Evolutionary conservation across 2,113 vertebrate genomes (phyloP).

Genomic region (Heloderma charlesbogerti): DNA sequence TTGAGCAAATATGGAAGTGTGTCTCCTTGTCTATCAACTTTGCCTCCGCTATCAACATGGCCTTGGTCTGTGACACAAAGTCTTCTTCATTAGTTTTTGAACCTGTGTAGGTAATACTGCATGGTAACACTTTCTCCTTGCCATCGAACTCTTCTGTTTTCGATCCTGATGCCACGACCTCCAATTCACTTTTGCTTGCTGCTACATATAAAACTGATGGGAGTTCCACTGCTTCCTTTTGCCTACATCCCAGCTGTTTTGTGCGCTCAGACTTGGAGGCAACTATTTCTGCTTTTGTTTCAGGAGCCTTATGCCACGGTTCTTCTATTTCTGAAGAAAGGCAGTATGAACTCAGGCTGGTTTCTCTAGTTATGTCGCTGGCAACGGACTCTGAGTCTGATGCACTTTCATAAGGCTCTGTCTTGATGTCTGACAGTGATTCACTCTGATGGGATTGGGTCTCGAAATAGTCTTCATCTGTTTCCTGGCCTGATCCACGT

Average conservation of each 20-base stretch:
- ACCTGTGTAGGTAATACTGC: slow-evolving; percentile 1
- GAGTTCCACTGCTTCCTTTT: slow-evolving; percentile 18
- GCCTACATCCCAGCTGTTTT: slow-evolving; percentile 1
- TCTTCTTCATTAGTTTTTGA: neutral
- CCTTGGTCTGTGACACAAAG: slow-evolving; percentile 22
- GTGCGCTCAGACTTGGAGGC: slow-evolving; percentile 14
- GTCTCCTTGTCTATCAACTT: slow-evolving; percentile 1
- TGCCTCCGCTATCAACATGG: slow-evolving; percentile 23
- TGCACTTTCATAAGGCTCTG: slow-evolving; percentile 77
- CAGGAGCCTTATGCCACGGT: slow-evolving; percentile 15
- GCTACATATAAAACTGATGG: slow-evolving; percentile 39
- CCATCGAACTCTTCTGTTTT: slow-evolving; percentile 1
- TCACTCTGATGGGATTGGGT: slow-evolving; percentile 79
- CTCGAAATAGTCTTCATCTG: slow-evolving; percentile 78
- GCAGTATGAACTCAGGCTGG: slow-evolving; percentile 48
- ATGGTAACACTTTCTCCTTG: slow-evolving; percentile 23
- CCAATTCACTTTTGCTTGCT: slow-evolving; percentile 13
- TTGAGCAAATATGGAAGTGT: neutral
- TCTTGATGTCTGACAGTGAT: slow-evolving; percentile 77
- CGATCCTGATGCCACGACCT: neutral
- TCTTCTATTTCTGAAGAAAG: neutral
- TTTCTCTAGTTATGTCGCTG: slow-evolving; percentile 60
- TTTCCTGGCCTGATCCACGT: slow-evolving; percentile 72
- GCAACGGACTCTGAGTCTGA: slow-evolving; percentile 72
- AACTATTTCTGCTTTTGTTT: slow-evolving; percentile 8